Evolutionary conservation across 1,140 invertebrate genomes (phyloP).

Genomic region (Trichogramma pretiosum): DNA sequence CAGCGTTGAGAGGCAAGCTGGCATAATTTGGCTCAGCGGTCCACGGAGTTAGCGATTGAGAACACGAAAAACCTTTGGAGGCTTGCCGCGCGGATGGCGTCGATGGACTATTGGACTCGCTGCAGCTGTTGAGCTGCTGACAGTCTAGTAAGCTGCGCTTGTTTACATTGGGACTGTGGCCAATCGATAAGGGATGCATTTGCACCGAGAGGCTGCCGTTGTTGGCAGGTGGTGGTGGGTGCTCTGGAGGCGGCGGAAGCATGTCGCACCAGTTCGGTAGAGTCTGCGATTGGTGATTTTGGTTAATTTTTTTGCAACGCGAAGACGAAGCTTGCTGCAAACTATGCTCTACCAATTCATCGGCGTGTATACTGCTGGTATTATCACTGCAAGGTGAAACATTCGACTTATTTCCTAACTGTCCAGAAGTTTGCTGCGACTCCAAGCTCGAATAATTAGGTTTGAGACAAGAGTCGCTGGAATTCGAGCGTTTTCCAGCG

Average conservation of each 20-base stretch:
- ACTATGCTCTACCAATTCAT: conserved; percentile 36
- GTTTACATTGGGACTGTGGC: conserved; percentile 38
- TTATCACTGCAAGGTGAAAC: conserved; percentile 43
- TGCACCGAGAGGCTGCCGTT: conserved; percentile 21
- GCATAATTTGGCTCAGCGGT: conserved; percentile 34
- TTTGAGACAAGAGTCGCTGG: conserved; percentile 46
- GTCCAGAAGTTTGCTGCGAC: too few species aligned
- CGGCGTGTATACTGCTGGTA: conserved; percentile 44
- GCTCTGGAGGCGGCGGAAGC: conserved; percentile 69
- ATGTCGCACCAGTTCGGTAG: conserved; percentile 70
- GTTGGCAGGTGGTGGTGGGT: conserved; percentile 55
- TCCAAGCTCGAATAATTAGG: conserved; percentile 45
- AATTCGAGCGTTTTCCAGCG: conserved; percentile 44
- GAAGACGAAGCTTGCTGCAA: conserved; percentile 15
- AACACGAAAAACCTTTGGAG: conserved; percentile 35
- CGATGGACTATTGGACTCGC: conserved; percentile 38
- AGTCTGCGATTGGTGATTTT: conserved; percentile 29
- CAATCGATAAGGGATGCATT: conserved; percentile 25
- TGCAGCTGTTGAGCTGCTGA: conserved; percentile 33
- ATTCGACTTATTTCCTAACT: conserved; percentile 41
- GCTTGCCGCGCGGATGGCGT: conserved; percentile 36
- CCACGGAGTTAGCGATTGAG: conserved; percentile 35
- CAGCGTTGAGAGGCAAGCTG: conserved; percentile 39
- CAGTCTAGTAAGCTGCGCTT: conserved; percentile 33
- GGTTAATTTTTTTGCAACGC: too few species aligned